These are phyloP conservation scores for Sylvilagus floridanus DNA, from an alignment of 2,797 vertebrate species.

Conservation along the genomic window DNA sequence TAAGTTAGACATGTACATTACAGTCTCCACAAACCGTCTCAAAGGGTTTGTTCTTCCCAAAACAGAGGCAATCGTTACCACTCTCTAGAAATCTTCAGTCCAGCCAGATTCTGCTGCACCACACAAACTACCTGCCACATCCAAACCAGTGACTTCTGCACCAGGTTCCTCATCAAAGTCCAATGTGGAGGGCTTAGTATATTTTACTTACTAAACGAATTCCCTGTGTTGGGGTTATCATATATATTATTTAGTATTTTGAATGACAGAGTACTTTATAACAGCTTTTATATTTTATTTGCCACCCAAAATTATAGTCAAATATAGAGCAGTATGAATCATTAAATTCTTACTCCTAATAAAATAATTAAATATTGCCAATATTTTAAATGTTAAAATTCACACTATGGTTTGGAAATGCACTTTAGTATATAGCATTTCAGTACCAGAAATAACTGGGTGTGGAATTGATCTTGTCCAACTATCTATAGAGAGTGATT, in stretches of 20 bases:
- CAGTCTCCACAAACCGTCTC: not conserved
- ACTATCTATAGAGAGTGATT: not conserved
- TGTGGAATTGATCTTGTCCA: not conserved
- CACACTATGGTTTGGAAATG: not conserved
- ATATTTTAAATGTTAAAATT: not conserved
- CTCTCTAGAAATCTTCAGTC: not conserved
- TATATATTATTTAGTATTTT: slow-evolving; percentile 4
- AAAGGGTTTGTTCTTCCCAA: not conserved
- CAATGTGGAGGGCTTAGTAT: not conserved
- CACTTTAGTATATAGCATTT: not conserved
- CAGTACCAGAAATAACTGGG: not conserved
- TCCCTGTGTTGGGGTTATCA: not conserved
- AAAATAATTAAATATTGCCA: slow-evolving; percentile 46
- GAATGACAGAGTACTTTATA: not conserved
- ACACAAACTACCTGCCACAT: not conserved
- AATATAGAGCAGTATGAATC: not conserved
- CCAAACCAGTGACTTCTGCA: not conserved
- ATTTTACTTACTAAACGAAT: slow-evolving; percentile 48
- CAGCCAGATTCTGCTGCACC: not conserved
- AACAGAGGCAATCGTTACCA: not conserved
- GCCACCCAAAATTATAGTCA: not conserved
- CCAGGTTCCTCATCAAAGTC: not conserved
- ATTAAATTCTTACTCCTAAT: slow-evolving; percentile 44
- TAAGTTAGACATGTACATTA: not conserved
- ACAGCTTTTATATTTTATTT: not conserved